Evolutionary conservation across 2,888 invertebrate genomes (phyloP).

Genomic region (Drosophila birchii): DNA sequence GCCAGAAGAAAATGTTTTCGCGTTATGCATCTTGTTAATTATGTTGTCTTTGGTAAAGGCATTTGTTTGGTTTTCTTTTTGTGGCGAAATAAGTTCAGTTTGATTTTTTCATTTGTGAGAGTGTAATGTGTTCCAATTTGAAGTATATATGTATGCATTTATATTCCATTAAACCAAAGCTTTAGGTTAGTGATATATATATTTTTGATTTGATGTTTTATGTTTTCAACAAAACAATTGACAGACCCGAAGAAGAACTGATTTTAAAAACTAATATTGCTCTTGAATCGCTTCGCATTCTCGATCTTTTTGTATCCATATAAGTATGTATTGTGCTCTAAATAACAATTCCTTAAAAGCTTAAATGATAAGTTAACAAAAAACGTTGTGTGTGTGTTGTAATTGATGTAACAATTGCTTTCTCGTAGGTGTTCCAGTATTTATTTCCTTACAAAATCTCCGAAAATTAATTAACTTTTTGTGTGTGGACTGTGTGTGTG

Average conservation of each 20-base stretch:
- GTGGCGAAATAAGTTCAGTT: constrained; percentile 39
- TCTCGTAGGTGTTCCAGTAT: constrained; percentile 9
- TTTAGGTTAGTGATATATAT: constrained; percentile 75
- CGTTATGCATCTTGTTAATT: constrained; percentile 4
- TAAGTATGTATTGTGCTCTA: constrained; percentile 29
- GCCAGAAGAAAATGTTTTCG: not conserved
- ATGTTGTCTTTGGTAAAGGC: constrained; percentile 50
- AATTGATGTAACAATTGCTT: constrained; percentile 71
- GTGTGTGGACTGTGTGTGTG: constrained; percentile 12
- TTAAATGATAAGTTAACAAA: constrained; percentile 31
- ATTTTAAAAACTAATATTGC: constrained; percentile 75
- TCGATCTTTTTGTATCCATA: constrained; percentile 26
- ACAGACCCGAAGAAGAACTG: constrained; percentile 57
- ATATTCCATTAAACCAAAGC: constrained; percentile 60
- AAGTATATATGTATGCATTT: constrained; percentile 11
- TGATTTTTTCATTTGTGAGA: constrained; percentile 56
- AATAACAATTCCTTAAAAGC: constrained; percentile 52
- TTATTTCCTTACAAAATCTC: constrained; percentile 58
- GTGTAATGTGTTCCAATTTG: constrained; percentile 36
- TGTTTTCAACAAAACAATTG: constrained; percentile 69
- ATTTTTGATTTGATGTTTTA: constrained; percentile 54
- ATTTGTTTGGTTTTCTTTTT: constrained; percentile 74
- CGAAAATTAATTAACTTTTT: constrained; percentile 52
- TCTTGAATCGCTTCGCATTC: constrained; percentile 33
- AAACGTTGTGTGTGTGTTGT: constrained; percentile 47